phyloP scores from a whole-genome alignment of 2,888 invertebrate species.

The Eupithecia exiguata region DNA sequence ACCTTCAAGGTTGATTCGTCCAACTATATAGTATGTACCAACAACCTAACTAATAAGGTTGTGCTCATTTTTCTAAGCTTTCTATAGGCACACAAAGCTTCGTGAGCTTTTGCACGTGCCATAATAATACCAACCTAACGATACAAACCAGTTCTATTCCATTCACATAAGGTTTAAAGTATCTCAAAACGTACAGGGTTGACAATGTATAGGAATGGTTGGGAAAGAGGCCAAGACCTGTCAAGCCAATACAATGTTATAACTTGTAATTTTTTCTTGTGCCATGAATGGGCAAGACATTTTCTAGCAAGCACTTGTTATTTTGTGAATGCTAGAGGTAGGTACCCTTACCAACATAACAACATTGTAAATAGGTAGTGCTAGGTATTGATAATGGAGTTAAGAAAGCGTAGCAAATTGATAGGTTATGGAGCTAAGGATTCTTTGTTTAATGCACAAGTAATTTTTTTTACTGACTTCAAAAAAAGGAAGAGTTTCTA shows the following conservation, averaged over 20 bases:
- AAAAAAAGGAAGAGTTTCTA: background rate
- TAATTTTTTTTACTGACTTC: background rate
- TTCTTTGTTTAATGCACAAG: background rate
- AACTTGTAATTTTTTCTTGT: constrained; percentile 35
- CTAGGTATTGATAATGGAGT: background rate
- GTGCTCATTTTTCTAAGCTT: constrained; percentile 12
- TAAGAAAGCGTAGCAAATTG: background rate
- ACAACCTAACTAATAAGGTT: constrained; percentile 1
- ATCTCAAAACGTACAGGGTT: constrained; percentile 51
- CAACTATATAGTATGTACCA: background rate
- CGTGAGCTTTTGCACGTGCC: constrained; percentile 16
- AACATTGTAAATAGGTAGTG: background rate
- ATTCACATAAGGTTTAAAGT: background rate
- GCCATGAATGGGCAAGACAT: constrained; percentile 18
- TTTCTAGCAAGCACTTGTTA: constrained; percentile 7
- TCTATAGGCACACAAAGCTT: background rate
- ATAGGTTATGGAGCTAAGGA: background rate
- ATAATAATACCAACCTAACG: constrained; percentile 2
- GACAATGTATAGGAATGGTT: constrained; percentile 70
- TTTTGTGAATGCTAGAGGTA: background rate
- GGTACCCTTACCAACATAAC: background rate
- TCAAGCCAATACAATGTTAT: constrained; percentile 46
- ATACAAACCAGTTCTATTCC: background rate
- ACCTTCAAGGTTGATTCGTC: background rate
- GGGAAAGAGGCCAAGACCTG: constrained; percentile 58